These are phyloP conservation scores for Bombus affinis DNA, from an alignment of 1,140 invertebrate genomes.

Conservation along the genomic window DNA sequence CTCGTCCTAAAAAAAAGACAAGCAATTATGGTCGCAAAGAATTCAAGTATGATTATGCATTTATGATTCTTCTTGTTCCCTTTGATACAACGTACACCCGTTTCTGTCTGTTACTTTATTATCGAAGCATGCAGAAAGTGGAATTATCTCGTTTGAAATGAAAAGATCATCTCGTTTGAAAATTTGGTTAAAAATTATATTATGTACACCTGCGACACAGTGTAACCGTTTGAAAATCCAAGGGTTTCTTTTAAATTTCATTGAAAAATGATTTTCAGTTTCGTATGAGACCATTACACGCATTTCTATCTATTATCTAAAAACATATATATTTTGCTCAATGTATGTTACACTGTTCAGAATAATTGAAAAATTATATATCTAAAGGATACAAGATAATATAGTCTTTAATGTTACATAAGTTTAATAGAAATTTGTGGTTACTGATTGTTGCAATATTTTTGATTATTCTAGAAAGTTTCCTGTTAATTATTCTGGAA, in stretches of 20 bases:
- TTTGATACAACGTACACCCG: not conserved
- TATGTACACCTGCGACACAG: not conserved
- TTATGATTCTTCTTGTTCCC: not conserved
- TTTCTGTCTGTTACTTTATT: not conserved
- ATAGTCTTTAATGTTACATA: not conserved
- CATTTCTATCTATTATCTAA: not conserved
- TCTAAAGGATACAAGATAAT: not conserved
- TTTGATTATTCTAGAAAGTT: not conserved
- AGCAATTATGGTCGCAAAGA: not conserved
- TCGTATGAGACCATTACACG: constrained; percentile 1
- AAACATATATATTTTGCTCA: not conserved
- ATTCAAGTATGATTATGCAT: constrained; percentile 7
- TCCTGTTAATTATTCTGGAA: not conserved
- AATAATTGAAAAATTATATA: not conserved
- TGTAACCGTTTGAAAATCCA: not conserved
- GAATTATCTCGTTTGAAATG: not conserved
- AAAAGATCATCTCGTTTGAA: not conserved
- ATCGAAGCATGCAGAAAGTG: constrained; percentile 1
- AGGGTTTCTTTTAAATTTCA: not conserved
- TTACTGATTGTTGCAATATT: not conserved
- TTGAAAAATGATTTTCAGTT: not conserved
- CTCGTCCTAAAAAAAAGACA: not conserved
- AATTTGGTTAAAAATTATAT: not conserved
- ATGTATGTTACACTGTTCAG: not conserved
- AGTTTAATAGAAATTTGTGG: not conserved